Evolutionary conservation across 2,113 vertebrate species (phyloP), one percentile per base, ranked within the genome.

Genomic region (Alethe diademata): DNA sequence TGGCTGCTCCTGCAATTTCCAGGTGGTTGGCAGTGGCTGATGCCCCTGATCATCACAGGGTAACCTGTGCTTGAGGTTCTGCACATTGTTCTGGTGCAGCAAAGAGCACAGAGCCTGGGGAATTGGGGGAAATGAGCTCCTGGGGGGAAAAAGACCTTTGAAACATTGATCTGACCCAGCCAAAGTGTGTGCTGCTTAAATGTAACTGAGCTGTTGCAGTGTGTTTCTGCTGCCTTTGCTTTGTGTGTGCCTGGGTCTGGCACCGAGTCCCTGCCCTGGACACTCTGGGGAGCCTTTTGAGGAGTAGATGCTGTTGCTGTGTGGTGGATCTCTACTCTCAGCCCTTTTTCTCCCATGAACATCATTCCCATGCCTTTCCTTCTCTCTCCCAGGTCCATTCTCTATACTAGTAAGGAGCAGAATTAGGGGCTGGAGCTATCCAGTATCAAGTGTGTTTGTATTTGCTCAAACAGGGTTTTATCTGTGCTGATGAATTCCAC

Each of bases 61-160:
- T 26, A 11, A 35, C 1, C 2, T 67, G 38, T 42, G 6, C 0
- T 47, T 18, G 2, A 16, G 42, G n/a, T 61, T 78, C 29, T 11
- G 3, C 40, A 6, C 0, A 0, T 28, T 43, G 29, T 54, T 69
- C 25, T 0, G 1, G 40, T 29, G 56, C 25, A 19, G 42, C 53
- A 53, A 45, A 70, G 56, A 73, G 38, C 64, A 28, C 54, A 19
- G 38, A 67, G 40, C 64, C 40, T 47, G 35, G 40, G 35, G 20
- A 65, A 36, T 3, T 0, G 0, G 0, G 1, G 42, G 14, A 85
- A 57, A 48, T 13, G 51, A 78, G 20, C 29, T 47, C 11, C 26
- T 5, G 58, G 57, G 33, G 4, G 9, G 18, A 18, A 54, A 56
- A 58, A 26, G 11, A 19, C 24, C 19, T 61, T 69, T 76, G 19